These are phyloP conservation scores for Campoplex capitator DNA, from an alignment of 2,888 invertebrate species.

Conservation along the genomic window DNA sequence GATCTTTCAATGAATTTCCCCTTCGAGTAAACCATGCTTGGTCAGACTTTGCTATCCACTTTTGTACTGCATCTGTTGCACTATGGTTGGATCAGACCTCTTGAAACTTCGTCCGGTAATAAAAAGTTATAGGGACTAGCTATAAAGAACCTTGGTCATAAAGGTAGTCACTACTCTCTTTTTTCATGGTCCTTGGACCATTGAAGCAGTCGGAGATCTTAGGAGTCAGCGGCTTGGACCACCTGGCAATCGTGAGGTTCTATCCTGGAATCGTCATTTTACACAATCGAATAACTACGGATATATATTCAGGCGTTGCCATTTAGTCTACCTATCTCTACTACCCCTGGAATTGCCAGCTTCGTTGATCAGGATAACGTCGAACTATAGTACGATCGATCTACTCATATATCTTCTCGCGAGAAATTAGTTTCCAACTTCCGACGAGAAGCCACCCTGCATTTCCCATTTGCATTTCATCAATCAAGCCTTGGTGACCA, in stretches of 20 bases:
- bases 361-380: not conserved
- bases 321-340: not conserved
- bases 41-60: not conserved
- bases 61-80: slow-evolving; percentile 1
- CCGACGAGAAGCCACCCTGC: not conserved
- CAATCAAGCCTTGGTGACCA: not conserved
- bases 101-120: not conserved
- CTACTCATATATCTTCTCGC: not conserved
- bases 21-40: not conserved
- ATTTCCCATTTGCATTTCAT: not conserved
- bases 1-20: not conserved
- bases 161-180: not conserved
- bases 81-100: not conserved
- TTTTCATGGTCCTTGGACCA: not conserved
- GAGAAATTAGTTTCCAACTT: not conserved
- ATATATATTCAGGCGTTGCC: not conserved
- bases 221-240: not conserved
- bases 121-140: slow-evolving; percentile 3
- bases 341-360: not conserved
- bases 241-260: not conserved
- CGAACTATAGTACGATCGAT: not conserved
- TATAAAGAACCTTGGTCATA: not conserved
- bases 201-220: not conserved
- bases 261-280: not conserved
- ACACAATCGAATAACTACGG: not conserved